Conservation (phyloP, 2,113 vertebrate species). For the Cebidichthys violaceus region DNA sequence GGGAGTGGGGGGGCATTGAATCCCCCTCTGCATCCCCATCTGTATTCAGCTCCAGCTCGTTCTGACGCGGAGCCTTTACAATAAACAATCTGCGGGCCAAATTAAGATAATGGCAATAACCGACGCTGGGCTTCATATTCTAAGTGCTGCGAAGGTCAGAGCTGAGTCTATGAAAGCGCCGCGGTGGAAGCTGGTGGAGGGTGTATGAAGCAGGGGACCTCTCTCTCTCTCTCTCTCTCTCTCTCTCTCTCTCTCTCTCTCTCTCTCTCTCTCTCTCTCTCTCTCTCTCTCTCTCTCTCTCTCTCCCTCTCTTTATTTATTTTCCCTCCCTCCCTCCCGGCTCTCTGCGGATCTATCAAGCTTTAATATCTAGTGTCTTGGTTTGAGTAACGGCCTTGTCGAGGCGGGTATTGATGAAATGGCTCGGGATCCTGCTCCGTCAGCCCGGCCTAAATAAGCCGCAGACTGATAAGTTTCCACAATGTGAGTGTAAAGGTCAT, state of each 20-base stretch:
- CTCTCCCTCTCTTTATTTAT: conserved; percentile 51
- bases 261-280: conserved; percentile 47
- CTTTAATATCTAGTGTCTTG: conserved; percentile 84
- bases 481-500: conserved; percentile 86
- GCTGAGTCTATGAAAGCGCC: conserved; percentile 72
- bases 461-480: conserved; percentile 85
- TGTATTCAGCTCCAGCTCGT: conserved; percentile 71
- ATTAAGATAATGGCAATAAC: conserved; percentile 85
- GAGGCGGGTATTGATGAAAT: conserved; percentile 83
- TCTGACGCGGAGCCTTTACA: conserved; percentile 70
- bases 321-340: conserved; percentile 15
- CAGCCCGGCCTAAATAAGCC: conserved; percentile 83
- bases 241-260: conserved; percentile 45
- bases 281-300: conserved; percentile 47
- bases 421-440: conserved; percentile 79
- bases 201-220: conserved; percentile 54
- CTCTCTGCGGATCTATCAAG: conserved; percentile 81
- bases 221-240: conserved; percentile 43
- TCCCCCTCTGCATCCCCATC: conserved; percentile 55
- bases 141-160: conserved; percentile 86
- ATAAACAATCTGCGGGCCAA: conserved; percentile 82
- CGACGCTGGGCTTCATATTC: conserved; percentile 79
- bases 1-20: conserved; percentile 8
- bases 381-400: conserved; percentile 85
- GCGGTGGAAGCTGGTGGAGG: conserved; percentile 47